Conservation (phyloP, 2,888 invertebrate species). For the Diarsia mendica region DNA sequence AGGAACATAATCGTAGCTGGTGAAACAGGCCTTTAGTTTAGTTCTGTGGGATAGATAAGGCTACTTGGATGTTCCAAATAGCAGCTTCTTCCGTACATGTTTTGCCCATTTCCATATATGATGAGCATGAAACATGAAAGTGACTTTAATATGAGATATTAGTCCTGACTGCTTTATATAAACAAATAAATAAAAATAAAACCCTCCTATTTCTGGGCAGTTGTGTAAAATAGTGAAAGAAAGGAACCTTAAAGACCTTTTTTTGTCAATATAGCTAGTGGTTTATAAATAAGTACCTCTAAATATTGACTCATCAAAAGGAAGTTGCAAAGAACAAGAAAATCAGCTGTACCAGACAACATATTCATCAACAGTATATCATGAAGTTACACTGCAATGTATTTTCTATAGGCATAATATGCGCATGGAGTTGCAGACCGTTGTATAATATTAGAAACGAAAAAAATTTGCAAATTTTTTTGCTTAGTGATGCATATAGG, state of each 20-base stretch:
- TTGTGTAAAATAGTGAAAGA: not conserved
- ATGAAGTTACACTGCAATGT: not conserved
- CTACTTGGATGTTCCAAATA: not conserved
- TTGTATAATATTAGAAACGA: not conserved
- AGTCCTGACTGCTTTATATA: not conserved
- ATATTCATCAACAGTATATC: not conserved
- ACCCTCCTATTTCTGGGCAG: not conserved
- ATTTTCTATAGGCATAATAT: too few relatives aligned
- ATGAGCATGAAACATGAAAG: constrained; percentile 1
- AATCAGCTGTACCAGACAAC: not conserved
- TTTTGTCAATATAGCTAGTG: not conserved
- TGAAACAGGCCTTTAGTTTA: not conserved
- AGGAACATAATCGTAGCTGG: too few relatives aligned
- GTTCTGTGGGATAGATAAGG: not conserved
- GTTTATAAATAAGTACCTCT: not conserved
- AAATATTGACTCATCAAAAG: not conserved
- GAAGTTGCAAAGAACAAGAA: not conserved
- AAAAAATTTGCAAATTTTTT: constrained; percentile 2
- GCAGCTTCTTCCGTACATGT: not conserved
- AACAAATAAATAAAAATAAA: not conserved
- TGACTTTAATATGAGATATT: not conserved
- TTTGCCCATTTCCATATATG: constrained; percentile 1
- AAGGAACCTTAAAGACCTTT: not conserved
- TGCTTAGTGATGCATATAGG: not conserved
- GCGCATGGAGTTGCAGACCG: too few relatives aligned